Percentiles rank a stretch among this genome's conserved stretches.
These are phyloP conservation scores for Drosophila malerkotliana DNA, from an alignment of 1,140 invertebrate species.

Conservation along the genomic window DNA sequence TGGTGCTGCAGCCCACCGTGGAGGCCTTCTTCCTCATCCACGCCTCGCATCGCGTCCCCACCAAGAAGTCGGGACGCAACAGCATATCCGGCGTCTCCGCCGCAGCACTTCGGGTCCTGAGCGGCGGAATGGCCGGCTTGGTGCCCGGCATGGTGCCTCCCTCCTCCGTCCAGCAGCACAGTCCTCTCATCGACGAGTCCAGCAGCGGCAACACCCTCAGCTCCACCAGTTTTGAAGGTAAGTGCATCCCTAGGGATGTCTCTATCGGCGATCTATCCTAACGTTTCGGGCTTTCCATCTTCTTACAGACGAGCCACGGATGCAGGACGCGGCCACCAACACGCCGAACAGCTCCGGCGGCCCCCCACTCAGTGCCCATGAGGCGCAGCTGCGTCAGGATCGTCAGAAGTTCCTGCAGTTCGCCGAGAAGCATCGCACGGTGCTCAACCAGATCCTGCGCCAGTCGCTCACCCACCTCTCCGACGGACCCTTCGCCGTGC, in stretches of 20 bases:
- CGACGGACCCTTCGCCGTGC: slow-evolving; percentile 94
- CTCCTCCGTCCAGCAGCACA: slow-evolving; percentile 24
- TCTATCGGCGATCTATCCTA: too few relatives aligned
- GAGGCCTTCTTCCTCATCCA: slow-evolving; percentile 97
- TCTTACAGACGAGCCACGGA: slow-evolving; percentile 50
- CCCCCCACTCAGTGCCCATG: slow-evolving; percentile 45
- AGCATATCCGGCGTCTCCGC: slow-evolving; percentile 32
- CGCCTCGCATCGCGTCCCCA: slow-evolving; percentile 86
- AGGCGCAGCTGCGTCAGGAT: slow-evolving; percentile 82
- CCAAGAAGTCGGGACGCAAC: slow-evolving; percentile 51
- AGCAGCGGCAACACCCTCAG: slow-evolving; percentile 45
- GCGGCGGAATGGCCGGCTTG: neutral
- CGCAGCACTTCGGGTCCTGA: neutral
- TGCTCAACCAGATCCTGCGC: slow-evolving; percentile 95
- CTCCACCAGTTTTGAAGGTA: slow-evolving; percentile 52
- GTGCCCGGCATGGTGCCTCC: slow-evolving; percentile 10
- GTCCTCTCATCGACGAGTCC: slow-evolving; percentile 54
- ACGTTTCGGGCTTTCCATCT: too few relatives aligned
- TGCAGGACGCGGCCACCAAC: slow-evolving; percentile 50
- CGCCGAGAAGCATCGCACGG: slow-evolving; percentile 95
- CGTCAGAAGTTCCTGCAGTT: slow-evolving; percentile 92
- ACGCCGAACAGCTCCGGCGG: slow-evolving; percentile 14
- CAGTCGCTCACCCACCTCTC: slow-evolving; percentile 93
- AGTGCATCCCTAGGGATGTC: neutral
- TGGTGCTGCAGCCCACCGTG: slow-evolving; percentile 96